Conservation (phyloP, 2,888 invertebrate species). For the Incurvaria masculella region DNA sequence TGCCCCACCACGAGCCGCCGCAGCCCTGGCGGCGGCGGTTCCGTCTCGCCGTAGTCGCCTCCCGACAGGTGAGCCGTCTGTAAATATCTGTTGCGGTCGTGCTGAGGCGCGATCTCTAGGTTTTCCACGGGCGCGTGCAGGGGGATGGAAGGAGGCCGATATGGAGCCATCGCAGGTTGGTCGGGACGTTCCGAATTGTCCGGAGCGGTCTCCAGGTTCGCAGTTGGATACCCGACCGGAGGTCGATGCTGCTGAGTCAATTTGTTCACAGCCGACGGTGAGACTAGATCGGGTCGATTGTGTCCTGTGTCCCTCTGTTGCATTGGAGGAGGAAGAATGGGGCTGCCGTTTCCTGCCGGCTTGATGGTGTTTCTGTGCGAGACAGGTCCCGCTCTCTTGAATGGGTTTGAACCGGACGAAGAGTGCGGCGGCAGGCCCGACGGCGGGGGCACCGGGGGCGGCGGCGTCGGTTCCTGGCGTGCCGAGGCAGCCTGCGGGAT, state of each 20-base stretch:
- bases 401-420: constrained; percentile 35
- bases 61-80: constrained; percentile 73
- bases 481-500: neutral
- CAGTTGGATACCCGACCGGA: constrained; percentile 41
- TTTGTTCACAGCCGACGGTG: constrained; percentile 35
- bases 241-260: constrained; percentile 30
- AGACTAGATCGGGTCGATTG: constrained; percentile 33
- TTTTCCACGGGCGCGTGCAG: constrained; percentile 44
- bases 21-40: constrained; percentile 61
- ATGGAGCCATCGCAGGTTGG: constrained; percentile 28
- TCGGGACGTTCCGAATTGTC: constrained; percentile 68
- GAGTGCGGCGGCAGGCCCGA: constrained; percentile 14
- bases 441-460: constrained; percentile 14
- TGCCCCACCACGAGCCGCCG: constrained; percentile 66
- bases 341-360: constrained; percentile 18
- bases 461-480: constrained; percentile 9
- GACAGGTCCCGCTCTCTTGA: constrained; percentile 43
- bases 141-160: constrained; percentile 24
- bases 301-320: constrained; percentile 26
- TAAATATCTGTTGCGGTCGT: constrained; percentile 72
- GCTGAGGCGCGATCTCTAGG: constrained; percentile 61
- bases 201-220: constrained; percentile 63
- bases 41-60: constrained; percentile 44
- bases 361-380: constrained; percentile 43
- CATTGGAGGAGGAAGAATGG: constrained; percentile 13